Percentiles rank a stretch among this genome's conserved stretches.
These are phyloP conservation scores for Digitonthophagus gazella DNA, from an alignment of 2,888 invertebrate species.

Conservation along the genomic window DNA sequence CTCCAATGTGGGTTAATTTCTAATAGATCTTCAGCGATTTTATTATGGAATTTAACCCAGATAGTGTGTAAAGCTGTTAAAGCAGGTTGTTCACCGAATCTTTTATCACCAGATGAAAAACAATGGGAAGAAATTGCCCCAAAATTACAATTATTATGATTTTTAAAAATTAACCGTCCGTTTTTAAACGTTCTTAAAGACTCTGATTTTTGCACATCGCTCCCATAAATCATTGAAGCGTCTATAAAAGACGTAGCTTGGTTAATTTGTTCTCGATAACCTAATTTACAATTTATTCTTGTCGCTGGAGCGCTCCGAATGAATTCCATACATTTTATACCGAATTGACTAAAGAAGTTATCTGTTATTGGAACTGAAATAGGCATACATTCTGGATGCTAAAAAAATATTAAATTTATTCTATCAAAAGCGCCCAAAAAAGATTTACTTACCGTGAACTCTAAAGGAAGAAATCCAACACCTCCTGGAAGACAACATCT, in stretches of 20 bases:
- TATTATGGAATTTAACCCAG: conserved; percentile 72
- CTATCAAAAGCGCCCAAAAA: conserved; percentile 30
- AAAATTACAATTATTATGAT: conserved; percentile 66
- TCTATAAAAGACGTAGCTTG: conserved; percentile 82
- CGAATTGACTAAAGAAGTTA: conserved; percentile 68
- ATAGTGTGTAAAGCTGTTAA: conserved; percentile 73
- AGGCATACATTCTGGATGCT: conserved; percentile 85
- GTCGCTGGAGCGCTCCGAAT: conserved; percentile 80
- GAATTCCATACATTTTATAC: conserved; percentile 78
- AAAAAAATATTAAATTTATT: conserved; percentile 33
- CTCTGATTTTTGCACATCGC: conserved; percentile 69
- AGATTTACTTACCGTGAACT: conserved; percentile 58
- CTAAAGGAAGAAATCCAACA: conserved; percentile 58
- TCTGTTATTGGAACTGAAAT: conserved; percentile 73
- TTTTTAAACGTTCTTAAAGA: conserved; percentile 72
- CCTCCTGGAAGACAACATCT: conserved; percentile 70
- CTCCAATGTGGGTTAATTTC: conserved; percentile 82
- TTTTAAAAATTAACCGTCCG: conserved; percentile 57
- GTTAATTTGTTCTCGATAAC: conserved; percentile 82
- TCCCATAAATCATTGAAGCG: conserved; percentile 79
- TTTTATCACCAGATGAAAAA: conserved; percentile 74
- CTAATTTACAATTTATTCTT: conserved; percentile 73
- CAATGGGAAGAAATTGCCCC: conserved; percentile 74
- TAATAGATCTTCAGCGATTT: conserved; percentile 69
- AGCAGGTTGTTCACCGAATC: conserved; percentile 80